These are phyloP conservation scores for Oxyura jamaicensis DNA, from an alignment of 2,113 vertebrate species.

Conservation along the genomic window DNA sequence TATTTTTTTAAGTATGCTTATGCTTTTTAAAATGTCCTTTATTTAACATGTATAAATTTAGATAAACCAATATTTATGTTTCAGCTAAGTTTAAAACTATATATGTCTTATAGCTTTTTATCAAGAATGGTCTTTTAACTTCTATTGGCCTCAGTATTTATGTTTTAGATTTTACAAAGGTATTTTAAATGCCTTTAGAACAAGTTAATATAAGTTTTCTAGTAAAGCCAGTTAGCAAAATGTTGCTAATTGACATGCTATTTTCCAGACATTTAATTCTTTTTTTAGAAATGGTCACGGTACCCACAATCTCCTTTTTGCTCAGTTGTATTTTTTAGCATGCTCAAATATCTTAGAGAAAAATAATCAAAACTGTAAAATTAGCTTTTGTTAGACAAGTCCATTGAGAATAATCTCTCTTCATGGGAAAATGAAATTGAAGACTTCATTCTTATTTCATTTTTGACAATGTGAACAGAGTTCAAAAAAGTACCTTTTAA, in stretches of 20 bases:
- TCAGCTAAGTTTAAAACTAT: neutral
- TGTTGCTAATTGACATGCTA: neutral
- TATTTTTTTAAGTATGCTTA: neutral
- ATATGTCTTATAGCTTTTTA: neutral
- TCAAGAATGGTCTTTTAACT: neutral
- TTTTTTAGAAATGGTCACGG: neutral
- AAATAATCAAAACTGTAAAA: constrained; percentile 15
- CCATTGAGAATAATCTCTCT: neutral
- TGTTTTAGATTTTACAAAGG: neutral
- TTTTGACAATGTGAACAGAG: neutral
- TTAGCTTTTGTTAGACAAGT: neutral
- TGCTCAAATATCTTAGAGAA: neutral
- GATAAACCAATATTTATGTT: neutral
- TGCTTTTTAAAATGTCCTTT: neutral
- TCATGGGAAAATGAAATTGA: neutral
- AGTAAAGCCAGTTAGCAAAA: neutral
- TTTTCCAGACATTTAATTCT: neutral
- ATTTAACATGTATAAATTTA: neutral
- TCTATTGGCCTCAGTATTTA: neutral
- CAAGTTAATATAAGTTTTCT: neutral
- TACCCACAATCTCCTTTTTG: neutral
- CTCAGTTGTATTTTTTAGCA: neutral
- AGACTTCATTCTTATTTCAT: neutral
- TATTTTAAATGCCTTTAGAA: neutral
- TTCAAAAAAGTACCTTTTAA: neutral